A percentile compares a stretch with the other conserved stretches of the same genome.
These are phyloP conservation scores for Sinohyriopsis cumingii DNA, from an alignment of 2,888 invertebrate genomes.

Conservation along the genomic window DNA sequence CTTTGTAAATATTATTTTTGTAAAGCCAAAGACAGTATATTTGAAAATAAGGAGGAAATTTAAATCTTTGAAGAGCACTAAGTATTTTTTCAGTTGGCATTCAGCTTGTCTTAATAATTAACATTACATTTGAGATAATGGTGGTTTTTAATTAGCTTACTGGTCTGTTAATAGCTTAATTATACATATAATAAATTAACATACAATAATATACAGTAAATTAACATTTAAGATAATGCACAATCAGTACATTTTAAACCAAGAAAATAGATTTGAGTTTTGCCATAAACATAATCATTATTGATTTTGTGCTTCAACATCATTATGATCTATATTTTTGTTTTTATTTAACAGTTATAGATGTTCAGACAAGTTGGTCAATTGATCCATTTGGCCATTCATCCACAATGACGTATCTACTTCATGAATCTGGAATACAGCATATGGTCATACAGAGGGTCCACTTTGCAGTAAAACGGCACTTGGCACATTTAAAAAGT, in stretches of 20 bases:
- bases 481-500: conserved; percentile 84
- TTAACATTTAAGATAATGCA: too few relatives aligned
- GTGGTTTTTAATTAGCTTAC: too few relatives aligned
- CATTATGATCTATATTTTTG: conserved; percentile 1
- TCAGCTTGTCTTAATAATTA: not conserved
- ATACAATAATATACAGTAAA: too few relatives aligned
- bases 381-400: conserved; percentile 99
- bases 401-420: conserved; percentile 90
- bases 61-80: too few relatives aligned
- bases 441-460: conserved; percentile 87
- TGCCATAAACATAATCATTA: too few relatives aligned
- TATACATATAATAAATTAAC: too few relatives aligned
- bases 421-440: conserved; percentile 85
- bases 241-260: too few relatives aligned
- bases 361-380: conserved; percentile 80
- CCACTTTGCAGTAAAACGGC: conserved; percentile 96
- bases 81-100: not conserved
- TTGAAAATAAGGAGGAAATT: too few relatives aligned
- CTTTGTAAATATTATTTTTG: conserved; percentile 76
- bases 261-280: too few relatives aligned
- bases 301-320: not conserved
- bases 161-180: too few relatives aligned
- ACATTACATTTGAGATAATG: too few relatives aligned
- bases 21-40: not conserved
- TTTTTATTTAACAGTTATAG: conserved; percentile 15